Base-by-base conservation (phyloP, 2,797 vertebrate genomes). In the Huso huso region DNA sequence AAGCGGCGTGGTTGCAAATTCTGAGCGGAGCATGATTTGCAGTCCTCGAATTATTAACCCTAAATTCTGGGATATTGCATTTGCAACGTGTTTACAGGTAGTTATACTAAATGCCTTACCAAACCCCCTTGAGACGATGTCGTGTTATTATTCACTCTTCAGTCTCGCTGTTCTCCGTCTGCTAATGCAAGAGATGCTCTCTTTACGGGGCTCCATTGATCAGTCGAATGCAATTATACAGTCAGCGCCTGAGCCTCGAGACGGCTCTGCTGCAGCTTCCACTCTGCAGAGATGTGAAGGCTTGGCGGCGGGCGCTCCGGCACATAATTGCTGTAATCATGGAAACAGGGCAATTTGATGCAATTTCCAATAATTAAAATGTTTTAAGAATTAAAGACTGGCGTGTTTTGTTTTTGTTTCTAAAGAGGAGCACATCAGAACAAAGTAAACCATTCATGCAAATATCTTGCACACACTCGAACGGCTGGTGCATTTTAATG, bases 401-500 rank as follows among this genome's bases (percentile, higher is more conserved):
- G 62, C 62, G 37, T 60, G 49, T 49, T 12, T 1, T 11, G 49
- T 15, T 51, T 62, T 15, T 62, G 6, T 61, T 67, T 59, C 69
- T 71, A n/a, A 67, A 58, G 57, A 67, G 67, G 57, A 49, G 37
- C 49, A 49, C 18, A 15, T 51, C 58, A 12, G n/a, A 23, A 48
- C 48, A 61, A 51, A 67, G 53, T 57, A 63, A 52, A 37, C 48
- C 10, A 15, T 48, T 63, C 52, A 64, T 67, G 53, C 51, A 15
- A 52, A n/a, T 59, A 71, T 51, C 6, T 1, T 18, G 11, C 6
- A 58, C 13, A 58, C 55, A 10, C 49, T 51, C 13, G 4, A 15
- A 51, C 8, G n/a, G 12, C n/a, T 11, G 11, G 50, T 66, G 15
- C 63, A 70, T 67, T 66, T 67, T 63, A 12, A 70, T 7, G 4